These are phyloP conservation scores for Lophochroa leadbeateri DNA, from an alignment of 2,113 vertebrate genomes.

Conservation along the genomic window DNA sequence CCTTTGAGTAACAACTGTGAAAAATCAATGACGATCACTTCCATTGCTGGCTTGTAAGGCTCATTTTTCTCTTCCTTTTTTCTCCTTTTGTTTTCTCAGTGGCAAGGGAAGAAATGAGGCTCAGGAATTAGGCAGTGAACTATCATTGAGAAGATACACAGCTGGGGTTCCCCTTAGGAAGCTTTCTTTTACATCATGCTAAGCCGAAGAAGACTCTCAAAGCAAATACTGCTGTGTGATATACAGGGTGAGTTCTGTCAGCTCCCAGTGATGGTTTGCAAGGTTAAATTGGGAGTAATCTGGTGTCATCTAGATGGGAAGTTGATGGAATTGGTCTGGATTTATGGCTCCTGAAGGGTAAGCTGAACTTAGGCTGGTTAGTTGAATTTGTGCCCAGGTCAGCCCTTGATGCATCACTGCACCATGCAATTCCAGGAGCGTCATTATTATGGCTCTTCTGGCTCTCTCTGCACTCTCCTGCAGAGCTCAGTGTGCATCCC, in stretches of 20 bases:
- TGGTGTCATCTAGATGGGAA: not conserved
- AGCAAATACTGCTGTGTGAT: not conserved
- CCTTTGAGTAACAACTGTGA: slow-evolving; percentile 42
- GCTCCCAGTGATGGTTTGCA: not conserved
- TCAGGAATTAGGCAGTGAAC: not conserved
- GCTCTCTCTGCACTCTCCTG: not conserved
- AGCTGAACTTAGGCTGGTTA: not conserved
- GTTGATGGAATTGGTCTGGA: not conserved
- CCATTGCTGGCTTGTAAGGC: not conserved
- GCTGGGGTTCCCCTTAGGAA: not conserved
- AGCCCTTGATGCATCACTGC: not conserved
- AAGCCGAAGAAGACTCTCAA: not conserved
- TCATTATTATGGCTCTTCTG: not conserved
- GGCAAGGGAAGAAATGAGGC: not conserved
- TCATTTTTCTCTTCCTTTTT: not conserved
- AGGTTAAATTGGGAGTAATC: too few species aligned
- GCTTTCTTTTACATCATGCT: not conserved
- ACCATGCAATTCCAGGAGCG: not conserved
- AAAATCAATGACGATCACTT: slow-evolving; percentile 21
- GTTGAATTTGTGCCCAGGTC: not conserved
- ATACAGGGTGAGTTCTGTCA: not conserved
- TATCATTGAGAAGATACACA: not conserved
- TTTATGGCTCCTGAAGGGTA: not conserved
- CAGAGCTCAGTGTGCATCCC: not conserved
- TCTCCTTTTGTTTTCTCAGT: not conserved